Conservation (phyloP, 2,113 vertebrate species). For the Noctilio leporinus region DNA sequence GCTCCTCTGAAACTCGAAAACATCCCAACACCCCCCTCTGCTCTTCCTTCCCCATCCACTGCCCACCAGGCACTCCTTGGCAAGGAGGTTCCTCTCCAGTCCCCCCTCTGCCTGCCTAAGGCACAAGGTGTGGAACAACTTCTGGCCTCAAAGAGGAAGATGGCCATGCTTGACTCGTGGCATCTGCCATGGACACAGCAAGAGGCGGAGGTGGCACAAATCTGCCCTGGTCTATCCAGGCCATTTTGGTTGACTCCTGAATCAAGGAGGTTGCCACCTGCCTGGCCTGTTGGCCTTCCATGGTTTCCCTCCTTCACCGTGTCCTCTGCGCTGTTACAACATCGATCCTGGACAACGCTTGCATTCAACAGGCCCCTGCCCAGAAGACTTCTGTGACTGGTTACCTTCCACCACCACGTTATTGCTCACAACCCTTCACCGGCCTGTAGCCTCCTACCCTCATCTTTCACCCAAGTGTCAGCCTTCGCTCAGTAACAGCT, state of each 20-base stretch:
- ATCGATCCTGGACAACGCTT: too few relatives aligned
- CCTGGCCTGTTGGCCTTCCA: neutral
- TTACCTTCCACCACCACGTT: neutral
- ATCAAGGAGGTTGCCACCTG: accelerated
- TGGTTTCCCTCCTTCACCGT: accelerated
- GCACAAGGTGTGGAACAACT: neutral
- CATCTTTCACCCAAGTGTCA: neutral
- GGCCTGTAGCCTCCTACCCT: neutral
- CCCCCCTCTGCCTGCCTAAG: neutral
- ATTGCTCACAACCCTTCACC: neutral
- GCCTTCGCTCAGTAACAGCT: neutral
- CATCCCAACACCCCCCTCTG: neutral
- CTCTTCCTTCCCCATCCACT: neutral
- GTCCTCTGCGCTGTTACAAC: accelerated
- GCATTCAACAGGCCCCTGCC: too few relatives aligned
- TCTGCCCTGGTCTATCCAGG: neutral
- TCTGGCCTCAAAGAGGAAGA: neutral
- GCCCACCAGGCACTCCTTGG: accelerated
- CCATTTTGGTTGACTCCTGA: neutral
- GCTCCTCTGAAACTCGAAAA: too few relatives aligned
- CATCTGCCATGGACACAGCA: neutral
- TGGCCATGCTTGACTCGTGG: accelerated
- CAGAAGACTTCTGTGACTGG: neutral
- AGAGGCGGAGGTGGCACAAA: accelerated
- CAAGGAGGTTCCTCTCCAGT: neutral